phyloP scores from a whole-genome alignment of 2,797 vertebrate species.

The Cryptoblepharus egeriae region DNA sequence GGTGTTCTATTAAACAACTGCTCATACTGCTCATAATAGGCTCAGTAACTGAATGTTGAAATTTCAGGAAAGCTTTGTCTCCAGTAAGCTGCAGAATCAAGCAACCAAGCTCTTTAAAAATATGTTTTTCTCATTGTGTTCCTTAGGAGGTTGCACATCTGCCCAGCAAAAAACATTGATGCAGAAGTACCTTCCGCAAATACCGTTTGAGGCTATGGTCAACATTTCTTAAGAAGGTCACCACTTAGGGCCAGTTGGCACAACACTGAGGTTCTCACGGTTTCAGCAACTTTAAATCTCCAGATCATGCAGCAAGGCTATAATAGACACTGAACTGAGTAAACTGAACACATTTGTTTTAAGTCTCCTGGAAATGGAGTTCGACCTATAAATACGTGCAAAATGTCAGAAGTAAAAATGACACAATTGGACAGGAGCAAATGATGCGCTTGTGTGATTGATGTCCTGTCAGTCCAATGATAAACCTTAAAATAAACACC shows the following conservation, averaged over 20 bases:
- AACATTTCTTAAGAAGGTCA: neutral
- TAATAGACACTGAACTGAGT: neutral
- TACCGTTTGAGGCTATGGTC: neutral
- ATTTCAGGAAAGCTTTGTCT: conserved; percentile 47
- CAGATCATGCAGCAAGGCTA: neutral
- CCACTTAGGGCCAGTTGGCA: neutral
- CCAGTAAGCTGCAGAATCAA: conserved; percentile 33
- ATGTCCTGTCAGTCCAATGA: neutral
- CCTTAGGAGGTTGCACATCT: conserved; percentile 45
- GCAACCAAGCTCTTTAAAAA: neutral
- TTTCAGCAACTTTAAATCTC: neutral
- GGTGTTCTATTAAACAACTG: neutral
- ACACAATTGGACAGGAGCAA: neutral
- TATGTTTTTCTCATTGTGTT: conserved; percentile 48
- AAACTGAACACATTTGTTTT: neutral
- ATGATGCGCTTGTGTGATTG: neutral
- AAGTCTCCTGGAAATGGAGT: neutral
- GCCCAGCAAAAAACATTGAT: neutral
- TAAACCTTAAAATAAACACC: neutral
- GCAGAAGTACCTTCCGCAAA: accelerated
- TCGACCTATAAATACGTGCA: neutral
- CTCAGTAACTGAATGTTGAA: neutral
- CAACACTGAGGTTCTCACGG: neutral
- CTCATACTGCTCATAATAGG: neutral
- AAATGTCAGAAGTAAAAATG: conserved; percentile 5